Conservation (phyloP, 2,113 vertebrate species). For the Carassius carassius region DNA sequence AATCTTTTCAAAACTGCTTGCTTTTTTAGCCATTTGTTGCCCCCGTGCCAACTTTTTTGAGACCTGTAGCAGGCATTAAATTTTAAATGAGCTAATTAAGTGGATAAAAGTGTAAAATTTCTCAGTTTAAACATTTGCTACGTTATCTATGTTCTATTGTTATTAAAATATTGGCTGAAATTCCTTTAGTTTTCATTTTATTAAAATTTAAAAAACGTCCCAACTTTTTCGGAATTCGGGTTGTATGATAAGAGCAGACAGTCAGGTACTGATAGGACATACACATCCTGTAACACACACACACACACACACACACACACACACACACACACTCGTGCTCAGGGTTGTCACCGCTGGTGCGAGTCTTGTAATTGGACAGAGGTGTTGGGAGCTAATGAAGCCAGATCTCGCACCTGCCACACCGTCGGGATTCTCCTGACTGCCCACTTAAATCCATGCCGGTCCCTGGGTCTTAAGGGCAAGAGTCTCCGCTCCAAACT, state of each 20-base stretch:
- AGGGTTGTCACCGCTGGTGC: constrained; percentile 70
- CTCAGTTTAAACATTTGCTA: too few relatives aligned
- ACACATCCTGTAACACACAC: constrained; percentile 13
- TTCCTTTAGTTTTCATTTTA: too few relatives aligned
- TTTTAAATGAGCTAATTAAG: too few relatives aligned
- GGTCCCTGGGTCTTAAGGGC: constrained; percentile 74
- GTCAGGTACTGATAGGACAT: not conserved
- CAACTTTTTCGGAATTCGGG: too few relatives aligned
- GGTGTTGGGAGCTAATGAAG: constrained; percentile 82
- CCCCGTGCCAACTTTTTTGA: too few relatives aligned
- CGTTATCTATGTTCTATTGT: too few relatives aligned
- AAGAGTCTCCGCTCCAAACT: constrained; percentile 75
- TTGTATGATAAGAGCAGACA: not conserved
- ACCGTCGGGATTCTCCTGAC: constrained; percentile 77
- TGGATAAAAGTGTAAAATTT: too few relatives aligned
- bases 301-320: constrained; percentile 14
- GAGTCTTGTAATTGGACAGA: constrained; percentile 77
- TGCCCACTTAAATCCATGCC: constrained; percentile 77
- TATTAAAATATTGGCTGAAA: too few relatives aligned
- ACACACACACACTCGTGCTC: not conserved
- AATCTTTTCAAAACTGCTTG: too few relatives aligned
- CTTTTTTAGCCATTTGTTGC: too few relatives aligned
- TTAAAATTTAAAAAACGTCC: too few relatives aligned
- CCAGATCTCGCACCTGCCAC: constrained; percentile 78
- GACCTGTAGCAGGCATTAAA: too few relatives aligned